A percentile compares a stretch with the other conserved stretches of the same genome.
Conservation (phyloP, 2,113 vertebrate species). For the Psilopogon haemacephalus region DNA sequence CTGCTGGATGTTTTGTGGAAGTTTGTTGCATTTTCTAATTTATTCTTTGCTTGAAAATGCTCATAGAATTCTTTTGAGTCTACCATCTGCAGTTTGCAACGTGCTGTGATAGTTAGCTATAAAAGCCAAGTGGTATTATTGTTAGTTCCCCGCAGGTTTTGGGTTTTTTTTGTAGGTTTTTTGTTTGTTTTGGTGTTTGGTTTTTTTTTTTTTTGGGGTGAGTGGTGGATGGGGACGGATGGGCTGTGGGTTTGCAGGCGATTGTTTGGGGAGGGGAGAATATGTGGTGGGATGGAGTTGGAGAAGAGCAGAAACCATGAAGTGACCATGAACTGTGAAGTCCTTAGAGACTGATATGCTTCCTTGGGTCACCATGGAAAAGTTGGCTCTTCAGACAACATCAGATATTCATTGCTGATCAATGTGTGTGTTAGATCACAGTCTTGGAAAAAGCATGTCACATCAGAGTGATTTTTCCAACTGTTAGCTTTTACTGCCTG, state of each 20-base stretch:
- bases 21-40: not conserved
- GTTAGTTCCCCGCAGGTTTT: not conserved
- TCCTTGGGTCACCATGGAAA: not conserved
- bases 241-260: not conserved
- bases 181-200: no score
- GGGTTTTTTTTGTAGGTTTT: not conserved
- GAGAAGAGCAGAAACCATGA: not conserved
- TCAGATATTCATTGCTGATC: not conserved
- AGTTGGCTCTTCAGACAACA: not conserved
- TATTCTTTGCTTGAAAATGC: not conserved
- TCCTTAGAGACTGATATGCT: not conserved
- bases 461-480: not conserved
- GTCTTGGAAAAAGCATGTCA: not conserved
- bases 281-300: not conserved
- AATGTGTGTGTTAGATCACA: not conserved
- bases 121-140: not conserved
- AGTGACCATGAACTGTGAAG: not conserved
- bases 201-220: no score
- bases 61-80: not conserved
- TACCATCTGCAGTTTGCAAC: not conserved
- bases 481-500: not conserved
- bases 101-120: not conserved
- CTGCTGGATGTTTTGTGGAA: not conserved
- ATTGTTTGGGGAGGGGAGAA: not conserved
- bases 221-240: no score